Base-by-base conservation (phyloP, 1,140 invertebrate genomes). In the Drosophila repleta region DNA sequence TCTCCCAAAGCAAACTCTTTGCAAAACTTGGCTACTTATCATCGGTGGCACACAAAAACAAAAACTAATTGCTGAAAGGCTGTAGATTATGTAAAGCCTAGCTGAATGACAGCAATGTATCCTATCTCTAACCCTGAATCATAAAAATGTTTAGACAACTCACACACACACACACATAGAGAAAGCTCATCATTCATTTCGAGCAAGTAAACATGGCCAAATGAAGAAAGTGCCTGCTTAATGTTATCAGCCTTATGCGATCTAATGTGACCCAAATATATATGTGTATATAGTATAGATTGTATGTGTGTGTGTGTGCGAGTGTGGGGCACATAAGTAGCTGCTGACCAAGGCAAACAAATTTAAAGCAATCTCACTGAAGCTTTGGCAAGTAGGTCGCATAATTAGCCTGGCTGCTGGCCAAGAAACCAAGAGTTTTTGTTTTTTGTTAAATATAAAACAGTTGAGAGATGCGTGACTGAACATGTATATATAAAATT, bases 61-160 rank as follows among this genome's bases (percentile, higher is more conserved):
- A 57, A 87, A 87, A 85, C 82, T 85, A 85, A 85, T 85, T 85
- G 79, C 82, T 71, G 85, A 82, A 87, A 63, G 74, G 66, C 63
- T 75, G 56, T 55, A 60, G 74, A 81, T 85, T 85, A 85, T 87
- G 70, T 85, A 85, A 82, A 85, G 75, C 73, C 71, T 49, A 46
- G 63, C 53, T 57, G 60, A 67, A 53, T 78, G 53, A 74, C 51
- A 74, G 57, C 57, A 35, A 8, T 18, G 24, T 57, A 58, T 46
- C 79, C 58, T 87, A 85, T 85, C 81, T 87, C 74, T 88, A 85
- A 87, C 82, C 82, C 82, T 85, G 82, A 85, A 82, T 85, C 82
- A 64, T 76, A 85, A 87, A 81, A 85, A 87, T 85, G 82, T 85
- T 85, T 87, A 82, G 77, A 74, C 70, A 75, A 80, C 68, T 60